Evolutionary conservation across 2,797 vertebrate genomes (phyloP).

Genomic region (Aulostomus chinensis): DNA sequence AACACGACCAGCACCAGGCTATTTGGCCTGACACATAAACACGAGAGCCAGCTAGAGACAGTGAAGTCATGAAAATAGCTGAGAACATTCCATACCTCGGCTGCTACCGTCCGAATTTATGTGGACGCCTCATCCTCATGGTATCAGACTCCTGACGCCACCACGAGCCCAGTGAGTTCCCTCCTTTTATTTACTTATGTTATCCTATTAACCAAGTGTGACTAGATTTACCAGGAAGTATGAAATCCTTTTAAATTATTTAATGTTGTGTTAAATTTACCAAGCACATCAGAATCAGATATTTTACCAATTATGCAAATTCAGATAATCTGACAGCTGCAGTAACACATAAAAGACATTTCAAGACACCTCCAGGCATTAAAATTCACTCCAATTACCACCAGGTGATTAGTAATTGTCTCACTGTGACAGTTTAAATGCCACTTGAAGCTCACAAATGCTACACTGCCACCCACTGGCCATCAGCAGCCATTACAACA

Average conservation of each 20-base stretch:
- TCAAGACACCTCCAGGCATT: neutral
- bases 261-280: slow-evolving; percentile 24
- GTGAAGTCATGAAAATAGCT: slow-evolving; percentile 43
- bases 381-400: slow-evolving; percentile 30
- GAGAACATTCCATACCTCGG: slow-evolving; percentile 33
- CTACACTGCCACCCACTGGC: slow-evolving; percentile 62
- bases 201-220: slow-evolving; percentile 38
- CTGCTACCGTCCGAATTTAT: slow-evolving; percentile 29
- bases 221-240: slow-evolving; percentile 14
- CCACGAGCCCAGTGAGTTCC: neutral
- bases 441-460: slow-evolving; percentile 29
- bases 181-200: too few species aligned
- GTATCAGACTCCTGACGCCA: neutral
- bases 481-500: neutral
- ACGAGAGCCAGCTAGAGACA: neutral
- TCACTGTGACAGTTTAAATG: too few species aligned
- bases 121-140: slow-evolving; percentile 7
- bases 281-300: slow-evolving; percentile 28
- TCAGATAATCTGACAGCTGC: slow-evolving; percentile 40
- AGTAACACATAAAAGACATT: slow-evolving; percentile 14
- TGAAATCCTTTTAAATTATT: slow-evolving; percentile 37
- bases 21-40: too few species aligned
- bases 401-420: slow-evolving; percentile 53
- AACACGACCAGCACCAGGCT: too few species aligned
- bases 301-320: slow-evolving; percentile 52